Percentiles rank a stretch among this genome's conserved stretches.
phyloP scores from a whole-genome alignment of 1,140 invertebrate genomes.

The Magallana angulata region DNA sequence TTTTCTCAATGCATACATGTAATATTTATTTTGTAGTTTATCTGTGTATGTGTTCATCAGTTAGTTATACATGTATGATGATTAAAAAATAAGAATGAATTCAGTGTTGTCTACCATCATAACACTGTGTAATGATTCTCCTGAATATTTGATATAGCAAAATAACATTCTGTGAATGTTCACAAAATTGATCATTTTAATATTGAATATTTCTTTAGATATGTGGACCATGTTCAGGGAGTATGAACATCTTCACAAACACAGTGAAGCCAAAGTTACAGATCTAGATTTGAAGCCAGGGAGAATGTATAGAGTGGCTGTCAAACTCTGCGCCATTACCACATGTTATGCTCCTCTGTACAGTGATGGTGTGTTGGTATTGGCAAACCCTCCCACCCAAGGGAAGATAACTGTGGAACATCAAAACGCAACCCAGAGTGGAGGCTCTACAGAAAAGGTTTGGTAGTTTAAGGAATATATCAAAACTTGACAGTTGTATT shows the following conservation, averaged over 20 bases:
- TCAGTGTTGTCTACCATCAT: too few relatives aligned
- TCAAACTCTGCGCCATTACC: constrained; percentile 59
- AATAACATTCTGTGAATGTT: too few relatives aligned
- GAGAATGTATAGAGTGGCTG: constrained; percentile 47
- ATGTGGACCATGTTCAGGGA: constrained; percentile 54
- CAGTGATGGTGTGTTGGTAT: constrained; percentile 61
- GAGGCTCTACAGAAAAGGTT: constrained; percentile 40
- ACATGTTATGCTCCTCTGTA: constrained; percentile 54
- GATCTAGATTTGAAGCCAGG: constrained; percentile 53
- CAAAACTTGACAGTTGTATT: neutral
- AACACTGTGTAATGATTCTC: too few relatives aligned
- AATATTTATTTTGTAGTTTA: too few relatives aligned
- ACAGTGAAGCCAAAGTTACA: constrained; percentile 41
- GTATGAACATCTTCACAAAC: constrained; percentile 48
- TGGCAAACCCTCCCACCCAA: constrained; percentile 50
- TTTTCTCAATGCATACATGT: neutral
- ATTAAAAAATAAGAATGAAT: too few relatives aligned
- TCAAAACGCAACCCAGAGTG: constrained; percentile 25
- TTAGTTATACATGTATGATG: too few relatives aligned
- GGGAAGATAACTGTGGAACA: constrained; percentile 54
- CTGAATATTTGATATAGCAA: too few relatives aligned
- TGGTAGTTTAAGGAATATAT: neutral
- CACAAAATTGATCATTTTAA: neutral
- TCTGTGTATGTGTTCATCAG: too few relatives aligned
- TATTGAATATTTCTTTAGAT: constrained; percentile 47